Evolutionary conservation across 2,888 invertebrate species (phyloP), one percentile per base, ranked within the genome.

Genomic region (Morpho achilles): DNA sequence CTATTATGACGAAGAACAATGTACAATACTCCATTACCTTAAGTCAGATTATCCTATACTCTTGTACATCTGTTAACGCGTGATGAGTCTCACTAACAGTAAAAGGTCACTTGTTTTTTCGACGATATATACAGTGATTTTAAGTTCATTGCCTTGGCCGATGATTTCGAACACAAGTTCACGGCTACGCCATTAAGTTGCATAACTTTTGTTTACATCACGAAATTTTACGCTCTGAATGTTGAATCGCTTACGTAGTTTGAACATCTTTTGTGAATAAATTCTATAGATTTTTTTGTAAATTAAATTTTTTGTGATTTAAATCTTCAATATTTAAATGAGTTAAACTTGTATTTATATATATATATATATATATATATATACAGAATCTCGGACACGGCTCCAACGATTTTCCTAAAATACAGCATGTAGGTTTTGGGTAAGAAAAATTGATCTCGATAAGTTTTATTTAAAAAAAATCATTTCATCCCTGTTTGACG

Each of bases 131-230:
- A 43, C 16, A 10, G 49, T 10, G 41, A 54, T 50, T 62, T 53
- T 52, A 73, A 71, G 82, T 82, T 84, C 81, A 84, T 69, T 82
- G 83, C 82, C 80, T 81, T 69, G 82, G 77, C 60, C 76, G 49
- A 69, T 67, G 69, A 70, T 70, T 72, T 69, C 66, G 63, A 55
- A 55, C 62, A 68, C 73, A 63, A 71, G 70, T 69, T 73, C 71
- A 59, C 51, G 53, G 64, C 68, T 66, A 63, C 54, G 51, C 58
- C 63, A 73, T 61, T 64, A 55, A 53, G 55, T 68, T 65, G 63
- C 65, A 67, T 69, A 65, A 67, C 52, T 39, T 55, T 59, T 60
- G 56, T 53, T 57, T 56, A 61, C 52, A 61, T 53, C 50, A 59
- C 50, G 53, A 50, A 54, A 46, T 53, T 50, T 53, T 53, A 50